Base-by-base conservation (phyloP, 2,888 invertebrate species). In the Agrenia bidenticulata region DNA sequence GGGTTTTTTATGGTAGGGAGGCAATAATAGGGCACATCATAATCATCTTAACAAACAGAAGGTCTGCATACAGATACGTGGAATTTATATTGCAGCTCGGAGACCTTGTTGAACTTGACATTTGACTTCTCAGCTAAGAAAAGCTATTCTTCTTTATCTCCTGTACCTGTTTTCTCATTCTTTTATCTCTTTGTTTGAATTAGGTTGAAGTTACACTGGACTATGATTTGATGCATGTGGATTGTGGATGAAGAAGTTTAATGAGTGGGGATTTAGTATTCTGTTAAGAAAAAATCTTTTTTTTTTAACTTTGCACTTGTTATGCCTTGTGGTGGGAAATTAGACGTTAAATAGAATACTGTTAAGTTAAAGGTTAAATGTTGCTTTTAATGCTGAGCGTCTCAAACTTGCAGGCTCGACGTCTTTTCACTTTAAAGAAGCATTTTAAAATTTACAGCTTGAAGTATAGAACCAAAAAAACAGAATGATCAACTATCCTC, bases 61-160 rank as follows among this genome's bases (percentile, higher is more conserved):
- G 45, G 15, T 11, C 45, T 45, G 45, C 45, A 5, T 45, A 5
- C 9, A 45, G 45, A 45, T 19, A 45, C 9, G 15, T 9, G 4
- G 5, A 9, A 45, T 9, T 45, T 5, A 45, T 7, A 32, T 11
- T 32, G 5, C 32, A 32, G 11, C 9, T 19, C 45, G 4, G 45
- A 45, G 45, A 15, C 5, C 45, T 45, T 19, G 45, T 45, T 45
- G 9, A 45, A 45, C 45, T 45, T 45, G 45, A 45, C 45, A 45
- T 45, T 45, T 45, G 45, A 4, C 45, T 45, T 45, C 19, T 17
- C 45, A 45, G 19, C 45, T 4, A 45, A 9, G 15, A 45, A 45
- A 15, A n/a, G n/a, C n/a, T n/a, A n/a, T n/a, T n/a, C 45, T 17
- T 45, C 45, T 45, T 45, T 19, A 45, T 45, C 45, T 45, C 19